Percentiles rank a stretch among this genome's conserved stretches.
These are phyloP conservation scores for Bos javanicus DNA, from an alignment of 2,113 vertebrate species.

Conservation along the genomic window DNA sequence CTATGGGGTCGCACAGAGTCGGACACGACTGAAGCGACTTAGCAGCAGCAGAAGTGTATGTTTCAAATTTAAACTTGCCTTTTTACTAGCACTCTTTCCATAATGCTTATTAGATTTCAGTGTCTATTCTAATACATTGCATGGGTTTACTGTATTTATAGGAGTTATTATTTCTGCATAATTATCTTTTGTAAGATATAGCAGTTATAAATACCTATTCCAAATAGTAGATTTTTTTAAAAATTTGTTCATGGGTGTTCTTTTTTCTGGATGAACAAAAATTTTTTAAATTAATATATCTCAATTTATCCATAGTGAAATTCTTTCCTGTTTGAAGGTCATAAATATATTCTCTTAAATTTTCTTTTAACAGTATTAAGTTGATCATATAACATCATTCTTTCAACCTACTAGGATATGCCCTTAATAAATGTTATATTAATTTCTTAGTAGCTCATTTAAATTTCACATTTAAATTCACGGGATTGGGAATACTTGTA, in stretches of 20 bases:
- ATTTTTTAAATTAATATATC: background rate
- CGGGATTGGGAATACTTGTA: too few relatives aligned
- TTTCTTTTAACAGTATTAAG: background rate
- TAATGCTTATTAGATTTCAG: background rate
- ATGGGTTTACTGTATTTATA: background rate
- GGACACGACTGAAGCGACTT: too few relatives aligned
- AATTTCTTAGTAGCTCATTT: background rate
- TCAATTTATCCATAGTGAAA: background rate
- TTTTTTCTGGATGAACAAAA: background rate
- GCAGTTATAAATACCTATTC: background rate
- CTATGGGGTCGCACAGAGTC: too few relatives aligned
- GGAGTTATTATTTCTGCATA: background rate
- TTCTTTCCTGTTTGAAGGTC: background rate
- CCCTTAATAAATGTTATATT: background rate
- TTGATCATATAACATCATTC: background rate
- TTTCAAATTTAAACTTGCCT: background rate
- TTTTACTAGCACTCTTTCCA: background rate
- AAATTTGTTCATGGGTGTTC: background rate
- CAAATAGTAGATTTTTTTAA: background rate
- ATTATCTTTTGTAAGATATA: background rate
- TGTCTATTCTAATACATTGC: background rate
- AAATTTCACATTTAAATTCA: background rate
- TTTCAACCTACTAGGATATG: background rate
- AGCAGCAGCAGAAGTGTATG: background rate
- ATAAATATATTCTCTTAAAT: background rate